These are phyloP conservation scores for Xylocopa sonorina DNA, from an alignment of 1,140 invertebrate genomes.

Conservation along the genomic window DNA sequence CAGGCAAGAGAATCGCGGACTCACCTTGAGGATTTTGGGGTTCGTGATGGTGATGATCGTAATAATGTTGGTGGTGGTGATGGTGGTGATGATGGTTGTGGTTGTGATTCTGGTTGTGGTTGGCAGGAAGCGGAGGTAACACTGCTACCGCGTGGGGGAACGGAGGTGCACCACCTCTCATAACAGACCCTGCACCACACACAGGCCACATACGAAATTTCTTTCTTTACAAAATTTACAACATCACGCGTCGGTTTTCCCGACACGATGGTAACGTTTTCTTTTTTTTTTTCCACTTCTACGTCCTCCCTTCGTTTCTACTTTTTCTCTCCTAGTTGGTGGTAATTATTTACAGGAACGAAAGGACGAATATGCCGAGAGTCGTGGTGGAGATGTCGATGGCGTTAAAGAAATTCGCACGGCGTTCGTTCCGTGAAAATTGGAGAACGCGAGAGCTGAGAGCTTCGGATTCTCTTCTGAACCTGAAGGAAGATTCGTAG, in stretches of 20 bases:
- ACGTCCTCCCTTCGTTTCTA: neutral
- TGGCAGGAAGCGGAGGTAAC: slow-evolving; percentile 84
- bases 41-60: slow-evolving; percentile 77
- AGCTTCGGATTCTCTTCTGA: neutral
- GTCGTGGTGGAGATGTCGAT: neutral
- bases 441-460: neutral
- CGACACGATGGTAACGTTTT: too few species aligned
- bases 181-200: slow-evolving; percentile 78
- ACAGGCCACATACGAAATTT: slow-evolving; percentile 74
- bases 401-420: neutral
- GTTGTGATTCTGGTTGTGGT: slow-evolving; percentile 75
- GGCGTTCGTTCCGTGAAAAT: too few species aligned
- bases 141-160: slow-evolving; percentile 86
- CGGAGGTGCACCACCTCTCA: slow-evolving; percentile 80
- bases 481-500: neutral
- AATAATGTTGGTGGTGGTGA: slow-evolving; percentile 75
- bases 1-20: slow-evolving; percentile 67
- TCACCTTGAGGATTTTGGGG: slow-evolving; percentile 83
- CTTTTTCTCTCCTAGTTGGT: neutral
- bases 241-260: slow-evolving; percentile 1
- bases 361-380: neutral
- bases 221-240: slow-evolving; percentile 57
- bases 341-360: neutral
- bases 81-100: slow-evolving; percentile 74
- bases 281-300: too few species aligned